phyloP scores from a whole-genome alignment of 2,888 invertebrate genomes.

The Trachelus iudaicus region DNA sequence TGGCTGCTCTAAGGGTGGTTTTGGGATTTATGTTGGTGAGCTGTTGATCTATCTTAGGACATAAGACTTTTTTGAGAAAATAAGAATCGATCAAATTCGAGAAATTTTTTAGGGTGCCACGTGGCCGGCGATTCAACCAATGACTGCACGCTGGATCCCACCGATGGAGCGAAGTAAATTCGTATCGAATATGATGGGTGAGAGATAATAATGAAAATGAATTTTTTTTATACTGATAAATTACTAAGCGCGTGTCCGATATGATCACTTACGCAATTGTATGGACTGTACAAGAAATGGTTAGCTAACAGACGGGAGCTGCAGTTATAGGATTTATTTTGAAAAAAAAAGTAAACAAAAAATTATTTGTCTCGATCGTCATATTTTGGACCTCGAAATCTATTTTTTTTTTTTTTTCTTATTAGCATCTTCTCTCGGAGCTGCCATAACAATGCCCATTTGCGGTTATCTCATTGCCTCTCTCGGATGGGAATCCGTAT shows the following conservation, averaged over 20 bases:
- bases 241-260: background rate
- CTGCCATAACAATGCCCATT: constrained; percentile 89
- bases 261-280: background rate
- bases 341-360: background rate
- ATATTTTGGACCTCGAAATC: background rate
- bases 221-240: background rate
- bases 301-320: background rate
- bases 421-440: constrained; percentile 89
- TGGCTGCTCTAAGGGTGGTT: constrained; percentile 78
- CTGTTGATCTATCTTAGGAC: background rate
- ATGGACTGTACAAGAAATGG: background rate
- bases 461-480: constrained; percentile 84
- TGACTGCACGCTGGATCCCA: constrained; percentile 95
- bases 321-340: background rate
- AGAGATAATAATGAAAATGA: constrained; percentile 41
- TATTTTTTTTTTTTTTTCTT: background rate
- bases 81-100: background rate
- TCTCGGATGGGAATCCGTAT: constrained; percentile 90
- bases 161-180: constrained; percentile 93
- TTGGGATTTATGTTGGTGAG: constrained; percentile 79
- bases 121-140: constrained; percentile 93
- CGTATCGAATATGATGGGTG: constrained; percentile 92
- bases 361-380: background rate
- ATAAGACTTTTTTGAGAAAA: background rate
- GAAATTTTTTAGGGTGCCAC: constrained; percentile 76